Percentiles rank a stretch among this genome's conserved stretches.
phyloP scores from a whole-genome alignment of 2,113 vertebrate genomes.

The Pelobates fuscus region DNA sequence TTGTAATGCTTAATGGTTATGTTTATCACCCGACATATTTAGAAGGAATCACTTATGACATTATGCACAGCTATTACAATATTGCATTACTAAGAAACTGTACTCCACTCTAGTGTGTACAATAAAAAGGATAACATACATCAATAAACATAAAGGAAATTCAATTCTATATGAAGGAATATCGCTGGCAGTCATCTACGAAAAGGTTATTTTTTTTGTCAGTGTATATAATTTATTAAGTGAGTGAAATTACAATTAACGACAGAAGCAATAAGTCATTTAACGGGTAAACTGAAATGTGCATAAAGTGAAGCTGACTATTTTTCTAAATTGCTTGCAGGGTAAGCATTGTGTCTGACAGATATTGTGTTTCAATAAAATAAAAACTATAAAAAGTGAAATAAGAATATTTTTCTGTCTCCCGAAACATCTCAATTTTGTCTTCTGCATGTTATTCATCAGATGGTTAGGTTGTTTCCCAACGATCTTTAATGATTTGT shows the following conservation, averaged over 20 bases:
- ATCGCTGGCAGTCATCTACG: not conserved
- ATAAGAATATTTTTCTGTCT: conserved; percentile 37
- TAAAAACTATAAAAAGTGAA: conserved; percentile 36
- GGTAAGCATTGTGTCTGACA: conserved; percentile 25
- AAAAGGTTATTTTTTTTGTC: not conserved
- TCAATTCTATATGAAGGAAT: conserved; percentile 4
- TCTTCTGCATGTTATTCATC: conserved; percentile 29
- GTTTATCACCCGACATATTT: conserved; percentile 8
- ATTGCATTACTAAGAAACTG: not conserved
- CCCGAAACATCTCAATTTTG: conserved; percentile 14
- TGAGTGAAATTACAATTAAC: not conserved
- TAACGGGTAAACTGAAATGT: not conserved
- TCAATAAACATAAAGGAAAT: conserved; percentile 4
- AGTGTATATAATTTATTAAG: not conserved
- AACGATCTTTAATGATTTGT: conserved; percentile 34
- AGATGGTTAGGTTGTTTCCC: conserved; percentile 39
- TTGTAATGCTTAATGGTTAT: conserved; percentile 9
- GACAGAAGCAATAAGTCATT: not conserved
- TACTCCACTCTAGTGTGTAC: not conserved
- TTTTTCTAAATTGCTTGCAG: conserved; percentile 12
- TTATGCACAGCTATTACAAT: conserved; percentile 2
- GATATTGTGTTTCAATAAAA: conserved; percentile 41
- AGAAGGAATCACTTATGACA: conserved; percentile 6
- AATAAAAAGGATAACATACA: conserved; percentile 1
- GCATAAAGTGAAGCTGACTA: not conserved